Evolutionary conservation across 37 sponge, comb jelly and placozoan genomes (phyloP), one percentile per base, ranked within the genome.

Genomic region (Amphimedon queenslandica): DNA sequence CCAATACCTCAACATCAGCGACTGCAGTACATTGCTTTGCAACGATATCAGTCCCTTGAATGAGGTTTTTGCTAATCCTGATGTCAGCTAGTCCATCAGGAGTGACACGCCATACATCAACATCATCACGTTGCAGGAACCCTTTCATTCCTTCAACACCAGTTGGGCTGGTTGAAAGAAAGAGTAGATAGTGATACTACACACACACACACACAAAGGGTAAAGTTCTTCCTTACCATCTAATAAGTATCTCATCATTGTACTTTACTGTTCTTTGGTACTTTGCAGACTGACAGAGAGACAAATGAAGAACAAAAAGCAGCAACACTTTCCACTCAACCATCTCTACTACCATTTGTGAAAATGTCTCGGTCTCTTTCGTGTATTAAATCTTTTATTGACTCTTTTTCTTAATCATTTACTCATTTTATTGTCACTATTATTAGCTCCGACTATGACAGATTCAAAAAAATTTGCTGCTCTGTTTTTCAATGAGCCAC

Each of bases 71-170:
- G 10, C 24, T 24, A 33, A 86, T 40, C 20, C 87, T 40, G 18
- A 85, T 32, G 70, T 74, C 79, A 3, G 57, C 61, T 1, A 67
- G 47, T 29, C 64, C 64, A 5, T 78, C 85, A 30, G 42, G 36
- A 27, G 33, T 53, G 37, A 74, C 35, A 18, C 39, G 27, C 85
- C 85, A 85, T 39, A 80, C 76, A 63, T 86, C 87, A 1, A 70
- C 58, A 43, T 30, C 40, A 8, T 69, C 70, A 24, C 67, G 13
- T 28, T 74, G 74, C 53, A 79, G 68, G 63, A 85, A 55, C 21
- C 10, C 18, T 37, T 4, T 68, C 37, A 29, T 67, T 10, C 42
- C 63, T 16, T 24, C 56, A 55, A 31, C 68, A 16, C 31, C n/a
- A 5, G 5, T 34, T 10, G 16, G 16, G 67, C 67, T 47, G 53